phyloP scores from a whole-genome alignment of 1,140 invertebrate genomes.

The Acromyrmex charruanus region DNA sequence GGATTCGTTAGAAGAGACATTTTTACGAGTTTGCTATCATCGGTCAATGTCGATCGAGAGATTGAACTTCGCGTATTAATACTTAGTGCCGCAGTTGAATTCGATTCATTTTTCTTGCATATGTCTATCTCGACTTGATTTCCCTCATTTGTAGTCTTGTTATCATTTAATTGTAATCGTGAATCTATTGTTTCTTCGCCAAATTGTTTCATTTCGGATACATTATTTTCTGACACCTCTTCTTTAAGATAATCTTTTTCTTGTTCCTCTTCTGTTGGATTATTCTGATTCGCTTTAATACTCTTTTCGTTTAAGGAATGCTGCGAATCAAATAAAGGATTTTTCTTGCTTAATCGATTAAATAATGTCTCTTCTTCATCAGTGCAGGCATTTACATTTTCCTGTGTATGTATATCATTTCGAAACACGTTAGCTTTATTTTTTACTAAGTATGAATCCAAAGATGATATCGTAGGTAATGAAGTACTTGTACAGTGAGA shows the following conservation, averaged over 20 bases:
- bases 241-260: slow-evolving; percentile 1
- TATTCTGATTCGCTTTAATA: background rate
- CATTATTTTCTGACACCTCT: background rate
- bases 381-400: background rate
- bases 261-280: background rate
- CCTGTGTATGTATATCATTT: background rate
- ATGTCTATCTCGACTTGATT: background rate
- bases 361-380: slow-evolving; percentile 57
- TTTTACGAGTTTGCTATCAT: slow-evolving; percentile 82
- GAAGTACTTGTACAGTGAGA: slow-evolving; percentile 19
- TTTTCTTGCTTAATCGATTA: slow-evolving; percentile 21
- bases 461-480: background rate
- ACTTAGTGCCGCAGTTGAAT: background rate
- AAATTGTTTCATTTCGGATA: background rate
- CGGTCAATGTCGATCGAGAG: slow-evolving; percentile 71
- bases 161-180: background rate
- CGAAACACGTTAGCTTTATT: background rate
- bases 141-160: background rate
- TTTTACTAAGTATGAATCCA: background rate
- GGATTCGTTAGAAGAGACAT: slow-evolving; percentile 82
- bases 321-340: background rate
- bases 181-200: background rate
- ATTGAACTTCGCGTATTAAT: background rate
- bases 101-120: background rate
- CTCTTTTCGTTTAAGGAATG: background rate